Evolutionary conservation across 2,113 vertebrate genomes (phyloP).

Genomic region (Lynx canadensis): DNA sequence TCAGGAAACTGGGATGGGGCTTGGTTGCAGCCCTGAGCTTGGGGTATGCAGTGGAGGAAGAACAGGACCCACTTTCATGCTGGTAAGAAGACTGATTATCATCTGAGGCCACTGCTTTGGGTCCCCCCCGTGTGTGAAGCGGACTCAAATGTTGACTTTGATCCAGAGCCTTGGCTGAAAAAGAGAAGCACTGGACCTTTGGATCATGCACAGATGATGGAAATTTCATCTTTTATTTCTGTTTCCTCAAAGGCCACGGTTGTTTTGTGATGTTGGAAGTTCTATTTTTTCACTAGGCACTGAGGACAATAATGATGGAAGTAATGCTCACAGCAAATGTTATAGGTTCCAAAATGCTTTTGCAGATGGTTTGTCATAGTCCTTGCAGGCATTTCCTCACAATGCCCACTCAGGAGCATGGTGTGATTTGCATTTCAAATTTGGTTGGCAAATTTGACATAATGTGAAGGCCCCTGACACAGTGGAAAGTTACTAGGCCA

Average conservation of each 20-base stretch:
- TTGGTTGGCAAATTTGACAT: not conserved
- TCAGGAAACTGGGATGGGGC: not conserved
- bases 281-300: not conserved
- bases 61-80: rapidly evolving
- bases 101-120: not conserved
- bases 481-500: not conserved
- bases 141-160: not conserved
- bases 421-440: not conserved
- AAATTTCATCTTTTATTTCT: not conserved
- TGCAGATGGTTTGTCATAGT: not conserved
- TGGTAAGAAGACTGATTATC: not conserved
- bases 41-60: not conserved
- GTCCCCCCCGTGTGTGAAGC: not conserved
- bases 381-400: not conserved
- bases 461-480: not conserved
- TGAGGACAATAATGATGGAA: slow-evolving; percentile 10
- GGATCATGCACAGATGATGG: not conserved
- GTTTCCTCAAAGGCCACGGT: not conserved
- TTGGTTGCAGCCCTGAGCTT: not conserved
- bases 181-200: not conserved
- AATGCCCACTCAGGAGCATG: not conserved
- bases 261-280: not conserved
- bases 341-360: not conserved
- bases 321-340: not conserved
- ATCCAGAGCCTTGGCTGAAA: not conserved